These are phyloP conservation scores for Venusia cambrica DNA, from an alignment of 2,888 invertebrate species.

Conservation along the genomic window DNA sequence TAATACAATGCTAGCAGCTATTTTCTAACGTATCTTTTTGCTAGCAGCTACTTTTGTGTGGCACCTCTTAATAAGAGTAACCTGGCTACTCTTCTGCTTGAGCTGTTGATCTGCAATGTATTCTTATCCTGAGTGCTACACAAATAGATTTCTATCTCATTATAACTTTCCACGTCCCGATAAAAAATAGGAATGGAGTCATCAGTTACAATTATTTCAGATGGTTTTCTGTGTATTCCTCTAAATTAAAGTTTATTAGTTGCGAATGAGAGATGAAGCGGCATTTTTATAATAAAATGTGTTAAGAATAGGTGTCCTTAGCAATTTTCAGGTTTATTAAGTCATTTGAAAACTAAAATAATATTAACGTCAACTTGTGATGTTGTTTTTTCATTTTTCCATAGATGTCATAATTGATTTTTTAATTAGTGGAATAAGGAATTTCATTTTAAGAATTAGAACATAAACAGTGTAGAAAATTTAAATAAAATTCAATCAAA, in stretches of 20 bases:
- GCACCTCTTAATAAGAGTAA: too few species aligned
- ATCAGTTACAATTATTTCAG: conserved; percentile 57
- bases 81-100: neutral
- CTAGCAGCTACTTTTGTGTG: too few species aligned
- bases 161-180: conserved; percentile 69
- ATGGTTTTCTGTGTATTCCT: conserved; percentile 29
- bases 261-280: conserved; percentile 44
- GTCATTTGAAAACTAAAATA: conserved; percentile 13
- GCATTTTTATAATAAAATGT: conserved; percentile 28
- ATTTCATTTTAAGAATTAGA: too few species aligned
- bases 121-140: conserved; percentile 67
- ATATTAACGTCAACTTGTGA: conserved; percentile 4
- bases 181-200: conserved; percentile 72
- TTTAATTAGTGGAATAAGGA: too few species aligned
- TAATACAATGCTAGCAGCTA: too few species aligned
- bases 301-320: conserved; percentile 25
- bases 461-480: too few species aligned
- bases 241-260: conserved; percentile 37
- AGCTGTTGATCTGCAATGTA: conserved; percentile 45
- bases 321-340: conserved; percentile 18
- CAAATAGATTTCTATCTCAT: conserved; percentile 69
- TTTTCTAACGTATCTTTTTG: too few species aligned
- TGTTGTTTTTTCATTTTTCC: conserved; percentile 11
- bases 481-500: too few species aligned
- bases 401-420: conserved; percentile 1